phyloP scores from a whole-genome alignment of 1,140 invertebrate species.

The Drosophila pruinosa region DNA sequence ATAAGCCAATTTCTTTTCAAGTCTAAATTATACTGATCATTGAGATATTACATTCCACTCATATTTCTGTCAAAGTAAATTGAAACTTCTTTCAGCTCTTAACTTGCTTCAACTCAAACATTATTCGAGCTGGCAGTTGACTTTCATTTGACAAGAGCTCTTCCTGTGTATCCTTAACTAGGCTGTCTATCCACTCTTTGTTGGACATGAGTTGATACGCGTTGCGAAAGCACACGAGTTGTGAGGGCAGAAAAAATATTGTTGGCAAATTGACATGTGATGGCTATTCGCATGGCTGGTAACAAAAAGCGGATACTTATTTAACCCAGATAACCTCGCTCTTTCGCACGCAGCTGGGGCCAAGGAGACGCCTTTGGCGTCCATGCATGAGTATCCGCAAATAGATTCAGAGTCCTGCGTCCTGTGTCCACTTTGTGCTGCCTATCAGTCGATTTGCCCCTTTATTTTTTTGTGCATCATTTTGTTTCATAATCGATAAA shows the following conservation, averaged over 20 bases:
- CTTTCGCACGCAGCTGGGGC: not conserved
- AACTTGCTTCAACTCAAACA: not conserved
- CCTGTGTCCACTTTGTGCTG: conserved; percentile 24
- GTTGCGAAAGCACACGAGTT: not conserved
- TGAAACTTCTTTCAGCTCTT: not conserved
- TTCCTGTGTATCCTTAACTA: not conserved
- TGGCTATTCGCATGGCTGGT: conserved; percentile 4
- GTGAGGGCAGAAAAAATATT: not conserved
- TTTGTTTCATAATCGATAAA: conserved; percentile 68
- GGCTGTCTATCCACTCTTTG: not conserved
- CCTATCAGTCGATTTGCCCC: conserved; percentile 50
- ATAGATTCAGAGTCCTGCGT: conserved; percentile 16
- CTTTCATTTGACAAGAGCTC: not conserved
- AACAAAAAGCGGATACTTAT: conserved; percentile 28
- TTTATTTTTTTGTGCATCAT: not conserved
- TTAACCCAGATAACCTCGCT: conserved; percentile 14
- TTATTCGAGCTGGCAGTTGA: not conserved
- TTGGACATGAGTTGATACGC: not conserved
- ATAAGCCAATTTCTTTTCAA: too few relatives aligned
- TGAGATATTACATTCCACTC: not conserved
- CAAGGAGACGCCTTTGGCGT: conserved; percentile 8
- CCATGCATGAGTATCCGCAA: conserved; percentile 10
- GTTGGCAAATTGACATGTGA: conserved; percentile 44
- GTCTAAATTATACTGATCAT: not conserved
- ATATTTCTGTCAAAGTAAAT: not conserved